Base-by-base conservation (phyloP, 2,888 invertebrate species). In the Acronicta aceris region DNA sequence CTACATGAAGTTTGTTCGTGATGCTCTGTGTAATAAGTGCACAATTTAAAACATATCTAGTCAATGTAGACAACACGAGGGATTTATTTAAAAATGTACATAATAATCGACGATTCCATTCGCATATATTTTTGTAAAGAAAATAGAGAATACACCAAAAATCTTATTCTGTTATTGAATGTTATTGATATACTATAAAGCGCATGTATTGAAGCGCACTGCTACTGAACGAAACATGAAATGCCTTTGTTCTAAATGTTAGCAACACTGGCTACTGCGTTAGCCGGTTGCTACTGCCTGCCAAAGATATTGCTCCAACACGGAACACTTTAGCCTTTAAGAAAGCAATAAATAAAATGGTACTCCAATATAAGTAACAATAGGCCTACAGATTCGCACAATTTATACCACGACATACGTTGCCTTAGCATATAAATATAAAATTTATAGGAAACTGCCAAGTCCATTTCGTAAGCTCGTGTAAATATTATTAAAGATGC, bases 1-100 rank as follows among this genome's bases (percentile, higher is more conserved):
- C 85, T 84, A 88, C 83, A 83, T 76, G 68, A 81, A 83, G 81
- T 88, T 88, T 86, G 86, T 89, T 88, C 83, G 85, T 81, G 81
- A 81, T 78, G 87, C 86, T 87, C 71, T 83, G 83, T 82, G 45
- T 38, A 69, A 77, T 66, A 81, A 85, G 84, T 86, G 91, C 93
- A 93, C 92, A 89, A 92, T 89, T 84, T 87, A 89, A 92, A 90
- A 94, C 94, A 94, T 94, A 94, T 94, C 94, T 94, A 94, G 94
- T 94, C 94, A 94, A 84, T 81, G 92, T 92, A 92, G 90, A 85
- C 83, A 85, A 87, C 87, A 84, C 82, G 85, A 86, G 81, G 82
- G 86, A 83, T 85, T 79, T 88, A 88, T 89, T 89, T 89, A 82
- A 85, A 88, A 80, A 79, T 92, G 89, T 92, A 91, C 80, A 90